phyloP scores from a whole-genome alignment of 2,797 vertebrate genomes.

The Mormyrus proboscirostris region DNA sequence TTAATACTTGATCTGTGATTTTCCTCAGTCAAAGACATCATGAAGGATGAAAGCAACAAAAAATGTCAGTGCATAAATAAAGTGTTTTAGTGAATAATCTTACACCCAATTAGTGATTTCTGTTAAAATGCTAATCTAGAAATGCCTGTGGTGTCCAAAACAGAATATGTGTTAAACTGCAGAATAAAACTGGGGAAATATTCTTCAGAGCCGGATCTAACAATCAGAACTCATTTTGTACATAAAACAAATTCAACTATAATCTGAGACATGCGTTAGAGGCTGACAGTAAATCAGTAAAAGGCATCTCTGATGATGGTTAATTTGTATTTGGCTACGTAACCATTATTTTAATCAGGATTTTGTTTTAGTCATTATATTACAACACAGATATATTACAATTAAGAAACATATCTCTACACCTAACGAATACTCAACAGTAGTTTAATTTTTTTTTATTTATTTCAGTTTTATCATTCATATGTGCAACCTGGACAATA shows the following conservation, averaged over 20 bases:
- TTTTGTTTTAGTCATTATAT: neutral
- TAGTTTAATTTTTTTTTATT: neutral
- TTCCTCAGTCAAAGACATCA: neutral
- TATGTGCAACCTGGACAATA: neutral
- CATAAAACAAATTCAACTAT: neutral
- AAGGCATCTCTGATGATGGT: neutral
- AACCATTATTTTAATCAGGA: neutral
- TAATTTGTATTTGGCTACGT: neutral
- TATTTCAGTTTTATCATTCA: neutral
- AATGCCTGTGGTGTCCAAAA: neutral
- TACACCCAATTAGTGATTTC: neutral
- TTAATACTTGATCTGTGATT: neutral
- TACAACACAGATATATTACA: neutral
- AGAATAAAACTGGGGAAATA: neutral
- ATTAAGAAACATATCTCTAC: neutral
- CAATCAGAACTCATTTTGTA: neutral
- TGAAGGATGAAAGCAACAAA: neutral
- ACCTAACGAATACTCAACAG: neutral
- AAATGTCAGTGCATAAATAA: neutral
- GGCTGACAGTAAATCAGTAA: neutral
- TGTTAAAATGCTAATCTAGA: neutral
- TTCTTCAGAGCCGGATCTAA: neutral
- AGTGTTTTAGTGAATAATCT: neutral
- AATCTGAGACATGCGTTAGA: neutral
- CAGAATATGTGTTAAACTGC: neutral